These are phyloP conservation scores for Rhamphomyia laevipes DNA, from an alignment of 2,888 invertebrate genomes.

Conservation along the genomic window DNA sequence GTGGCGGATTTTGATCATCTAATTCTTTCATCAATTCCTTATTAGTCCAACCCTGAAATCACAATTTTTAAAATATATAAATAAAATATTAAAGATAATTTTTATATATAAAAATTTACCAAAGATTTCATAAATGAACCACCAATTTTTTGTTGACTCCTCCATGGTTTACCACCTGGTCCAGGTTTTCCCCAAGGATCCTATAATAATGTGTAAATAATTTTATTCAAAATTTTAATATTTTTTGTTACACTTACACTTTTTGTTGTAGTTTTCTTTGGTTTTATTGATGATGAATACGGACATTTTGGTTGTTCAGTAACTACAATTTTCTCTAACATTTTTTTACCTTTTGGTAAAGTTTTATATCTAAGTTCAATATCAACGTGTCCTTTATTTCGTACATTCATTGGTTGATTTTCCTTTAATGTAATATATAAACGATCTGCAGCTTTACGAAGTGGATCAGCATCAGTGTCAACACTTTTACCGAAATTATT, in stretches of 20 bases:
- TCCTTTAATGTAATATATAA: constrained; percentile 38
- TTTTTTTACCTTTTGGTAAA: constrained; percentile 38
- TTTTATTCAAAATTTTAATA: background rate
- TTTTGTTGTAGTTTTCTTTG: constrained; percentile 11
- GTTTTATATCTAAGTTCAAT: constrained; percentile 57
- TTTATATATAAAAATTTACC: constrained; percentile 39
- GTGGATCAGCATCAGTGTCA: constrained; percentile 14
- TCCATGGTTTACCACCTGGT: constrained; percentile 59
- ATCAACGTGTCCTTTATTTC: constrained; percentile 49
- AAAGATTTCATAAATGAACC: constrained; percentile 64
- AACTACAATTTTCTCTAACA: constrained; percentile 44
- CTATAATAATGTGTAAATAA: background rate
- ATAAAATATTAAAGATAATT: constrained; percentile 1
- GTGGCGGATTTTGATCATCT: constrained; percentile 34
- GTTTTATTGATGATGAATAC: constrained; percentile 14
- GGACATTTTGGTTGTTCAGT: constrained; percentile 28
- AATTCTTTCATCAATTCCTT: constrained; percentile 34
- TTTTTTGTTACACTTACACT: background rate
- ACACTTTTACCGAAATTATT: constrained; percentile 9
- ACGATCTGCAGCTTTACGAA: constrained; percentile 21
- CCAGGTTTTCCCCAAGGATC: constrained; percentile 33
- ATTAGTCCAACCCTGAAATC: constrained; percentile 37
- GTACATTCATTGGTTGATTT: constrained; percentile 54
- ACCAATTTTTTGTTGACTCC: constrained; percentile 59
- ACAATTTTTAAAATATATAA: constrained; percentile 1